Evolutionary conservation across 2,888 invertebrate genomes (phyloP), one percentile per base, ranked within the genome.

Genomic region (Electrophaes corylata): DNA sequence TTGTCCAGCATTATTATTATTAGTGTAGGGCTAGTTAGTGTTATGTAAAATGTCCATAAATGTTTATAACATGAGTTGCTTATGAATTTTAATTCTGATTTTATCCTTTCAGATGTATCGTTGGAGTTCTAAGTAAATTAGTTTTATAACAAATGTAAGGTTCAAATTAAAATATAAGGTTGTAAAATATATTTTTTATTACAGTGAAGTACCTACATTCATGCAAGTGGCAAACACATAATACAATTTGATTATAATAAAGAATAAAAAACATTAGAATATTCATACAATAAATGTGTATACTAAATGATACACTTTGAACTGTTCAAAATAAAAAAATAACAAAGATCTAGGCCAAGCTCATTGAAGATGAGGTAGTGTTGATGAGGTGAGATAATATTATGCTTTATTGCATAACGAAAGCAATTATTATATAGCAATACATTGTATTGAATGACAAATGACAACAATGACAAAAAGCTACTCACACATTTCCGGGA

Each of bases 101-200:
- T 20, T 50, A 35, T 67, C 68, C 60, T 88, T 88, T 64, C 85
- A 88, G 88, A 44, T 56, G 39, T 43, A 44, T 60, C 55, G 14
- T 40, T 55, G 52, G 57, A 60, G 19, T 60, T 60, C 39, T 60
- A 51, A 52, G 12, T 8, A 39, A 1, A 26, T 16, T 12, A 26
- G 43, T 14, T 23, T 18, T 10, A 39, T 6, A n/a, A n/a, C n/a
- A 37, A 16, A 6, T 14, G 6, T 6, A 10, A 12, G 12, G 10
- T 23, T 43, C 1, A 43, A 26, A 43, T 26, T 14, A 26, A 41
- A 26, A 14, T n/a, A n/a, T n/a, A 23, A 14, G 11, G 12, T 41
- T 19, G 1, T 12, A 23, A 20, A 41, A 23, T 3, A 43, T 14
- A 29, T 11, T 6, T 44, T 44, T 44, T 44, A 43, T 43, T 43